Evolutionary conservation across 2,113 vertebrate genomes (phyloP).

Genomic region (Podocnemis expansa): DNA sequence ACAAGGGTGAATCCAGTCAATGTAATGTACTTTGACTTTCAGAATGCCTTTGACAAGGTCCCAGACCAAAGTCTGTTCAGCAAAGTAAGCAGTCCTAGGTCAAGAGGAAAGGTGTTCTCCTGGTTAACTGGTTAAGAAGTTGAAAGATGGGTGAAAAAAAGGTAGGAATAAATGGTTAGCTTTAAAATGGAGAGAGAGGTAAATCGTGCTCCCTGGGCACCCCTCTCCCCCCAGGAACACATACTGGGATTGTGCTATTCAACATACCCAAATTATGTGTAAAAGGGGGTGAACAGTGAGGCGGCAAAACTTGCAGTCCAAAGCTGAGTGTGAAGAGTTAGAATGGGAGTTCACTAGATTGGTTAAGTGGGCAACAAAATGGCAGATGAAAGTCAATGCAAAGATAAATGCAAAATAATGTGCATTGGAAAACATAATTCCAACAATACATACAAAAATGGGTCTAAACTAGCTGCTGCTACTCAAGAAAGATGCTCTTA

Average conservation of each 20-base stretch:
- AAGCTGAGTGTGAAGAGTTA: background rate
- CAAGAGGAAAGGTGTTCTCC: background rate
- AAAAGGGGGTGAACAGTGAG: too few species aligned
- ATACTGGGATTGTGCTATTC: too few species aligned
- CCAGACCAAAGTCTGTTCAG: background rate
- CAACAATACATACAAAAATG: background rate
- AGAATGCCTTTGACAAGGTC: background rate
- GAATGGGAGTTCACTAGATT: background rate
- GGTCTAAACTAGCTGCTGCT: background rate
- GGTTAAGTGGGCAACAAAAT: background rate
- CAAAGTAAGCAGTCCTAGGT: background rate
- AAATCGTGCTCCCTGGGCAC: too few species aligned
- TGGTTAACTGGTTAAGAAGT: background rate
- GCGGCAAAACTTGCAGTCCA: background rate
- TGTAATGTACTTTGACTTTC: background rate
- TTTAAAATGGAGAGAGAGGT: too few species aligned
- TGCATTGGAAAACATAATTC: background rate
- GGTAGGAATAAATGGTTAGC: too few species aligned
- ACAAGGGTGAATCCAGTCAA: background rate
- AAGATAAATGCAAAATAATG: background rate
- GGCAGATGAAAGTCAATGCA: background rate
- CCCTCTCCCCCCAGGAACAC: too few species aligned
- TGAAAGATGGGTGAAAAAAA: too few species aligned
- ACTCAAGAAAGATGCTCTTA: background rate
- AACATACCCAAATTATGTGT: too few species aligned